A percentile compares a stretch with the other conserved stretches of the same genome.
These are phyloP conservation scores for Julus scandinavius DNA, from an alignment of 2,888 invertebrate species.

Conservation along the genomic window DNA sequence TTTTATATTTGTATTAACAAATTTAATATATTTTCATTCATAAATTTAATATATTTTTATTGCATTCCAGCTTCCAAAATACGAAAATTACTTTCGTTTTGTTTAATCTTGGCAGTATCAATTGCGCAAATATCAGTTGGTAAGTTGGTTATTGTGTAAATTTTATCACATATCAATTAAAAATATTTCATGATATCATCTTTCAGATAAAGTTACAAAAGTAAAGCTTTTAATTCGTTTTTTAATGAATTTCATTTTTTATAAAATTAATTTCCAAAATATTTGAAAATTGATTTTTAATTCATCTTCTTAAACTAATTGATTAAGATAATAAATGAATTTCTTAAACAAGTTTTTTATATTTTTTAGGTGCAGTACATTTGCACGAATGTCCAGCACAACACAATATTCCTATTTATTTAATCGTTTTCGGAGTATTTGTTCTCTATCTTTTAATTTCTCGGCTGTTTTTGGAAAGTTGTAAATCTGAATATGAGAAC, in stretches of 20 bases:
- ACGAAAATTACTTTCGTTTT: neutral
- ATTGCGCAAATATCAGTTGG: neutral
- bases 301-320: too few relatives aligned
- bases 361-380: slow-evolving; percentile 69
- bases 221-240: neutral
- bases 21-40: neutral
- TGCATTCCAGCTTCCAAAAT: neutral
- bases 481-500: slow-evolving; percentile 70
- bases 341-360: neutral
- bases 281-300: neutral
- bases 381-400: slow-evolving; percentile 75
- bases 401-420: slow-evolving; percentile 76
- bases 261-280: neutral
- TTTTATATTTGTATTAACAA: neutral
- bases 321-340: neutral
- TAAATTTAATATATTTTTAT: neutral
- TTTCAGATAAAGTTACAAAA: too few relatives aligned
- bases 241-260: neutral
- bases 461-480: slow-evolving; percentile 71
- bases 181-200: neutral
- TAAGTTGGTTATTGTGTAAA: neutral
- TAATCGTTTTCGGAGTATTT: slow-evolving; percentile 75
- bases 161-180: neutral
- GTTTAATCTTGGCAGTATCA: neutral
- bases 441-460: slow-evolving; percentile 74